Evolutionary conservation across 1,140 invertebrate species (phyloP), one percentile per base, ranked within the genome.

Genomic region (Megalonaias nervosa): DNA sequence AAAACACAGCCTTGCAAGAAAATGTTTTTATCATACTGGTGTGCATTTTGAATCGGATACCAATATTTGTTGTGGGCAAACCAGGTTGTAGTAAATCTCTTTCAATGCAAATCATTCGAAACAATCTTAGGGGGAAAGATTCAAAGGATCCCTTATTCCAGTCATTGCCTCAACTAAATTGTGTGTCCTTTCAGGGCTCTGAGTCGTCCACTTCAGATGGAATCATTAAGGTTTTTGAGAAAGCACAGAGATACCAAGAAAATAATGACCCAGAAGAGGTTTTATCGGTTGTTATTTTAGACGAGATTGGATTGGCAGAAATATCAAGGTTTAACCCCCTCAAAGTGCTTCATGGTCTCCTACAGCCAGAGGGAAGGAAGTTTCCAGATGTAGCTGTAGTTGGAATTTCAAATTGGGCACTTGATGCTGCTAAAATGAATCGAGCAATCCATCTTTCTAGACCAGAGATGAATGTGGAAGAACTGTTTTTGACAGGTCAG

Each of bases 11-110:
- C n/a, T 71, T 88, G 38, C 79, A 80, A 59, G 87, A 88, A 70
- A 88, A 88, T 70, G 74, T 88, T 17, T 88, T 88, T 71, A 77
- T 88, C 67, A 86, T 88, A 66, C 60, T 88, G 15, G 77, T 87
- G 15, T 88, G 87, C 60, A 88, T 88, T 60, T 77, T 83, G 59
- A 73, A 84, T 17, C 48, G 81, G 12, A 83, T 87, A 16, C 86
- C 87, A 15, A 67, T 88, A 6, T 88, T 88, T 77, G 79, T 88
- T 23, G 82, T 87, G n/a, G 87, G 87, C 14, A 88, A 88, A 71
- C 87, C 87, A 38, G 87, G 87, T 21, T 88, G 86, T 68, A 84
- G 82, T 17, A 88, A 88, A 74, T 88, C 87, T 56, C 78, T 87
- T 23, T 82, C 87, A 17, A 83, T 85, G 72, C 81, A 83, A 26